Conservation (phyloP, 1,140 invertebrate genomes). For the Neodiprion fabricii region DNA sequence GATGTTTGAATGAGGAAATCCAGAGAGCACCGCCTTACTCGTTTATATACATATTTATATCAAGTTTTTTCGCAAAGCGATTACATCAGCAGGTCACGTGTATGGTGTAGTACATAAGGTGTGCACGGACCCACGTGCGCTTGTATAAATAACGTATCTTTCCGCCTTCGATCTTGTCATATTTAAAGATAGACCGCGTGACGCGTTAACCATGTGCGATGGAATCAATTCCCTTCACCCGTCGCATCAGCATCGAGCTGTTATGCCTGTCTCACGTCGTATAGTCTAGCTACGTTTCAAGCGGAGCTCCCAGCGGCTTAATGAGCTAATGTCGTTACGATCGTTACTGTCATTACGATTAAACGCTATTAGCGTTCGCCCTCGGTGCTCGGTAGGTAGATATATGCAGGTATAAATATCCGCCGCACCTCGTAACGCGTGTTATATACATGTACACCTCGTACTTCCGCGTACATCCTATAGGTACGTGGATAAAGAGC, state of each 20-base stretch:
- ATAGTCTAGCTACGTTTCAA: not conserved
- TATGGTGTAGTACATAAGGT: no score
- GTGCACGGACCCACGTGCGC: not conserved
- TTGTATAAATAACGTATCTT: not conserved
- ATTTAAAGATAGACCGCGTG: not conserved
- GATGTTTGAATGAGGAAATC: not conserved
- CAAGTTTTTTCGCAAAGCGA: not conserved
- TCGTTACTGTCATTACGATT: not conserved
- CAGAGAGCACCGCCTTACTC: not conserved
- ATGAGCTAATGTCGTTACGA: constrained; percentile 5
- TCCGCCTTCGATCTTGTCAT: not conserved
- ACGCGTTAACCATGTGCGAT: not conserved
- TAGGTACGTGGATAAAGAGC: not conserved
- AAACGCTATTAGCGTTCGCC: not conserved
- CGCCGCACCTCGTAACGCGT: no score
- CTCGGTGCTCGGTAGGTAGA: not conserved
- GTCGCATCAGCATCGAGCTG: not conserved
- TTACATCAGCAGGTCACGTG: not conserved
- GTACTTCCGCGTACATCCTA: no score
- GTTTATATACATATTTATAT: not conserved
- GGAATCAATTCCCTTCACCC: not conserved
- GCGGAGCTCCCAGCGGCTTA: not conserved
- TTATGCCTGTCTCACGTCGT: not conserved
- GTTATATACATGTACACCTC: no score
- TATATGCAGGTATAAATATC: not conserved